A percentile compares a stretch with the other conserved stretches of the same genome.
phyloP scores from a whole-genome alignment of 2,888 invertebrate species.

The Hemistola chrysoprasaria region DNA sequence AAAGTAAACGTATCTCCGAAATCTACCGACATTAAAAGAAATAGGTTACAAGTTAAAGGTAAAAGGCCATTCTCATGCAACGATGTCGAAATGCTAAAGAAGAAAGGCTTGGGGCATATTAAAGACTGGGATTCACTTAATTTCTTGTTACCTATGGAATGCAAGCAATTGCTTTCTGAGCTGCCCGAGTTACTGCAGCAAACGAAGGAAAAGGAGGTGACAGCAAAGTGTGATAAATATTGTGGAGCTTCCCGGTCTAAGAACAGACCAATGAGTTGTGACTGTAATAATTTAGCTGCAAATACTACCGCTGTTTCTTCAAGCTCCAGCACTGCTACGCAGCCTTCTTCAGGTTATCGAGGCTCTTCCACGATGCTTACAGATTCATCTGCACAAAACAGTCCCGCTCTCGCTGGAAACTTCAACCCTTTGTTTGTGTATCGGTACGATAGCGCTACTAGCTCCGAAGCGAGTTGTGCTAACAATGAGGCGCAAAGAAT shows the following conservation, averaged over 20 bases:
- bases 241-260: conserved; percentile 79
- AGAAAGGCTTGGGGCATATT: conserved; percentile 91
- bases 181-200: conserved; percentile 89
- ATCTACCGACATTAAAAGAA: conserved; percentile 63
- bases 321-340: conserved; percentile 88
- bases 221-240: conserved; percentile 64
- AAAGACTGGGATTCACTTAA: conserved; percentile 97
- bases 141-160: conserved; percentile 93
- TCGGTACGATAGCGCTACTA: conserved; percentile 89
- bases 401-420: conserved; percentile 82
- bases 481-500: conserved; percentile 75
- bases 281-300: conserved; percentile 79
- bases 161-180: conserved; percentile 88
- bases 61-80: conserved; percentile 89
- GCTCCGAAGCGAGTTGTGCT: conserved; percentile 87
- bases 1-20: conserved; percentile 75
- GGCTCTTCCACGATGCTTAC: conserved; percentile 92
- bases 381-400: conserved; percentile 88
- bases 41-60: conserved; percentile 62
- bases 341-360: conserved; percentile 92
- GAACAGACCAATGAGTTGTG: conserved; percentile 83
- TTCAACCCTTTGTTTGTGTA: conserved; percentile 90
- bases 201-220: conserved; percentile 78
- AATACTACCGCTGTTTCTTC: conserved; percentile 83
- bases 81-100: conserved; percentile 90